Base-by-base conservation (phyloP, 2,113 vertebrate species). In the Panurus biarmicus region DNA sequence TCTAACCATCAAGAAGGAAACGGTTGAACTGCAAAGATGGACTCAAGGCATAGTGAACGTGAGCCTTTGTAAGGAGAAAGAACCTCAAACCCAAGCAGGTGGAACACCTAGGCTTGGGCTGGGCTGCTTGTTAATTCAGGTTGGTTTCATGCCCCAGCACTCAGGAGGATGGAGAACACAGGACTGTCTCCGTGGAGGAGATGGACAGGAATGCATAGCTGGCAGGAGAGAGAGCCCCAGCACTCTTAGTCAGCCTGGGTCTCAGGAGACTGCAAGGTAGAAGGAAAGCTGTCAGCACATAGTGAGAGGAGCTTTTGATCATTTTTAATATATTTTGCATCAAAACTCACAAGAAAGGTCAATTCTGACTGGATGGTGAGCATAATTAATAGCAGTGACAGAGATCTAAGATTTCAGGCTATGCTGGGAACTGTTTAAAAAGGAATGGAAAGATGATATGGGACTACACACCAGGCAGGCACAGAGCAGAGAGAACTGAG, bases 151-250 rank as follows among this genome's bases (percentile, higher is more conserved):
- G 19, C 3, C 12, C 8, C 20, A 12, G 40, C 3, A 1, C 28
- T 12, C 53, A 15, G 36, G 1, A 21, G 35, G 60, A 12, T 28
- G 5, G 3, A 20, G 38, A 42, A 22, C 1, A 4, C 22, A 40
- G 61, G 53, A 16, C 5, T 51, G n/a, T 42, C 35, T 8, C 76
- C 5, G 0, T 4, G 51, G 6, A 61, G 72, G 29, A 24, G 56
- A 5, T 2, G 1, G 44, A 54, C 2, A 2, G 57, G 56, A 56
- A 38, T 1, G 9, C 0, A 0, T 12, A 29, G 33, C 38, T 51
- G 71, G 17, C 3, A 6, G 77, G 42, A 73, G n/a, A 66, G 23
- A 73, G 35, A 76, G 75, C 26, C n/a, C 40, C 29, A 35, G 48
- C 20, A 2, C 76, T 11, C 58, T 26, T 4, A n/a, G 36, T 53